Evolutionary conservation across 2,113 vertebrate species (phyloP).

Genomic region (Neopipo cinnamomea): DNA sequence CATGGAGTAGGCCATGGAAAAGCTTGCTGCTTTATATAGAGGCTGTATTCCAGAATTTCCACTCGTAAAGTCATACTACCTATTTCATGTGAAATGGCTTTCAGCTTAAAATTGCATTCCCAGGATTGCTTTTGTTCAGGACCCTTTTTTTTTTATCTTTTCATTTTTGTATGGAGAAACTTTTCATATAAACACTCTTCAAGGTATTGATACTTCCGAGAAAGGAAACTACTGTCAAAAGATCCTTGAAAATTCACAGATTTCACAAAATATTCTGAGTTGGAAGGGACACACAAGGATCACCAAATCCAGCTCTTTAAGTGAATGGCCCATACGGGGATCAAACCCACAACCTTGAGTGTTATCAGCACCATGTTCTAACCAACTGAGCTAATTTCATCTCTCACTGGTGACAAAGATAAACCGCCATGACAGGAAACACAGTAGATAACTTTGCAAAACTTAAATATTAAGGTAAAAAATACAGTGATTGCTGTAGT

Average conservation of each 20-base stretch:
- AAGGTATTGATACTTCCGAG: neutral
- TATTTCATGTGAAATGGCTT: slow-evolving; percentile 2
- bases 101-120: slow-evolving; percentile 7
- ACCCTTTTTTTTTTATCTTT: neutral
- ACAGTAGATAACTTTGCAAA: neutral
- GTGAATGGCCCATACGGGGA: neutral
- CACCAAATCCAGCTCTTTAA: neutral
- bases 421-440: neutral
- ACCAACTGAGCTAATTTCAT: neutral
- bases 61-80: slow-evolving; percentile 31
- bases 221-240: neutral
- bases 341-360: neutral
- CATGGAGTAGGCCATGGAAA: neutral
- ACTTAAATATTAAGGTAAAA: neutral
- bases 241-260: neutral
- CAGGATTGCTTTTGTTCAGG: slow-evolving; percentile 5
- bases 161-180: neutral
- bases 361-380: neutral
- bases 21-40: slow-evolving; percentile 15
- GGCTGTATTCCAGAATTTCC: slow-evolving; percentile 25
- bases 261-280: neutral
- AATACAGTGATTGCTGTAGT: neutral
- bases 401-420: neutral
- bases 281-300: neutral
- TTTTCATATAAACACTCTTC: neutral